Conservation (phyloP, 2,888 invertebrate genomes). For the Ferdinandea cuprea region DNA sequence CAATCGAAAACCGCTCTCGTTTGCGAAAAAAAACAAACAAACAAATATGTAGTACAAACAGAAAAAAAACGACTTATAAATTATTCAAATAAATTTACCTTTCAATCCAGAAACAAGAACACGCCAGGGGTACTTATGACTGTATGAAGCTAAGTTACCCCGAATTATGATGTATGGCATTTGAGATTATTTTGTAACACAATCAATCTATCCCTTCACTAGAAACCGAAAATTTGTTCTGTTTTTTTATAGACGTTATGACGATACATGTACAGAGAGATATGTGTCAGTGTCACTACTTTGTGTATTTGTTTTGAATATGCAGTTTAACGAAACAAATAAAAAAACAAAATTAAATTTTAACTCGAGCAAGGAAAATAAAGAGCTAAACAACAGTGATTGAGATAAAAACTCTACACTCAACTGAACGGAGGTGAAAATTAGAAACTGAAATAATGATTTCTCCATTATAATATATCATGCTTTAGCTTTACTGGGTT, state of each 20-base stretch:
- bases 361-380: conserved; percentile 8
- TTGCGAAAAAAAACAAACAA: conserved; percentile 26
- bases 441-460: conserved; percentile 58
- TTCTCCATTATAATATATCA: conserved; percentile 50
- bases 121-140: conserved; percentile 93
- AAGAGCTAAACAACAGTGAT: conserved; percentile 21
- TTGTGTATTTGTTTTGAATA: conserved; percentile 5
- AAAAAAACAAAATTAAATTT: conserved; percentile 20
- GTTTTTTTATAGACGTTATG: conserved; percentile 25
- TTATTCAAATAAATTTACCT: conserved; percentile 84
- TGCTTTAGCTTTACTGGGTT: too few relatives aligned
- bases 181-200: conserved; percentile 77
- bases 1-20: conserved; percentile 22
- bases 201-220: conserved; percentile 40
- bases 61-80: conserved; percentile 19
- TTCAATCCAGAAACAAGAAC: conserved; percentile 93
- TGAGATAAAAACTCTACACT: conserved; percentile 24
- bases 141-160: conserved; percentile 93
- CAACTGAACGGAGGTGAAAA: conserved; percentile 59
- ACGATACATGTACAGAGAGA: conserved; percentile 21
- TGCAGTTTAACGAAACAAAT: conserved; percentile 33
- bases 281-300: conserved; percentile 17
- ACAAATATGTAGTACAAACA: conserved; percentile 4
- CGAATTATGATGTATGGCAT: conserved; percentile 96
- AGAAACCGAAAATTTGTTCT: conserved; percentile 57